A percentile compares a stretch with the other conserved stretches of the same genome.
Evolutionary conservation across 2,113 vertebrate species (phyloP).

Genomic region (Eulemur macaco): DNA sequence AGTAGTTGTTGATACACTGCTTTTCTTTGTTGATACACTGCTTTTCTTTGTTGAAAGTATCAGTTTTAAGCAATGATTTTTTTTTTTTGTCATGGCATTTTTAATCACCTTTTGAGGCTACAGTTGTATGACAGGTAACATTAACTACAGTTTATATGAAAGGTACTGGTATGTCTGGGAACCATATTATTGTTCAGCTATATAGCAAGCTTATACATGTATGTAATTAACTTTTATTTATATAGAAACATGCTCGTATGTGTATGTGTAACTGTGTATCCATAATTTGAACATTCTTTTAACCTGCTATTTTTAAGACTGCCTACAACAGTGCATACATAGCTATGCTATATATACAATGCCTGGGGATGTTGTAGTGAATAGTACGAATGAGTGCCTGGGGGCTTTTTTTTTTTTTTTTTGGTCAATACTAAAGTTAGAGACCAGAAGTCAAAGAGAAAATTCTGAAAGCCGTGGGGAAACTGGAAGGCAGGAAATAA

Average conservation of each 20-base stretch:
- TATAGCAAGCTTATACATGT: not conserved
- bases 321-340: not conserved
- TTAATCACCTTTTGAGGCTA: not conserved
- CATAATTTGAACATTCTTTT: not conserved
- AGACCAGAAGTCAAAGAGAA: not conserved
- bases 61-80: not conserved
- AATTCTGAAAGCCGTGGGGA: not conserved
- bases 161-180: not conserved
- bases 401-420: not conserved
- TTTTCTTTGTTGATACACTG: not conserved
- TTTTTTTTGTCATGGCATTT: not conserved
- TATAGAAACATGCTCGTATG: not conserved
- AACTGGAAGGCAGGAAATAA: not conserved
- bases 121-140: not conserved
- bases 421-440: not conserved
- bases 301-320: not conserved
- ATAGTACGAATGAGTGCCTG: not conserved
- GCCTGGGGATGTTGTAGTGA: not conserved
- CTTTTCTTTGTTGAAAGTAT: not conserved
- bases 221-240: constrained; percentile 46
- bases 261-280: not conserved
- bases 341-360: rapidly evolving
- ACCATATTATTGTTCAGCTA: not conserved
- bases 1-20: not conserved
- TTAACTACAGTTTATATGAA: not conserved